Percentiles rank a stretch among this genome's conserved stretches.
phyloP scores from a whole-genome alignment of 2,797 vertebrate genomes.

The Anguilla pacifica region DNA sequence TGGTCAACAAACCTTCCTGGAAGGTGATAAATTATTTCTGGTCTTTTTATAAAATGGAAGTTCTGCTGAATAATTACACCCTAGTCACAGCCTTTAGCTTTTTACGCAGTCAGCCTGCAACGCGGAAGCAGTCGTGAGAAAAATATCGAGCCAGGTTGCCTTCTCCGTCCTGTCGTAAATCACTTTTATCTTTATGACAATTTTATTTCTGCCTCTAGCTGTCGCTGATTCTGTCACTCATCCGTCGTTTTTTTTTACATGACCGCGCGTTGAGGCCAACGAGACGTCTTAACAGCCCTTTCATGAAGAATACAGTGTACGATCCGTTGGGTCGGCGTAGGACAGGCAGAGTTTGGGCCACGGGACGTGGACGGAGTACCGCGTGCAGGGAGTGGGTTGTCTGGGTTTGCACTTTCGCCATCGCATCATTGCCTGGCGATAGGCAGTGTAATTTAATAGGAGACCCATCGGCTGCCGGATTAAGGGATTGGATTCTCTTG shows the following conservation, averaged over 20 bases:
- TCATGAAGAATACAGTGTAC: background rate
- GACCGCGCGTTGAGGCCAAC: background rate
- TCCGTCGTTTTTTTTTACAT: background rate
- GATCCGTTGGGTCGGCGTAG: background rate
- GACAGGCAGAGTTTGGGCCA: background rate
- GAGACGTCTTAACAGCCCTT: background rate
- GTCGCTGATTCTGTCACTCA: background rate
- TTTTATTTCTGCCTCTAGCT: background rate
- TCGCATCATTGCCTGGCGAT: background rate
- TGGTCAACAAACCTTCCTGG: background rate
- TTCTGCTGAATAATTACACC: background rate
- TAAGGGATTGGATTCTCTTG: constrained; percentile 77
- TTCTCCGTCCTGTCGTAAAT: background rate
- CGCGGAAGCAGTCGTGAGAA: background rate
- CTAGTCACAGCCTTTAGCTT: background rate
- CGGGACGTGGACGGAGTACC: background rate
- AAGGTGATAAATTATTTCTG: background rate
- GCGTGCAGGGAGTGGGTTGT: background rate
- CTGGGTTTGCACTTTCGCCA: background rate
- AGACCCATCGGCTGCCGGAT: constrained; percentile 65
- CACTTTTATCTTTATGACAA: background rate
- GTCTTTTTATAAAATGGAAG: background rate
- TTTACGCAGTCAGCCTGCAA: background rate
- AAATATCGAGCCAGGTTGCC: constrained; percentile 7
- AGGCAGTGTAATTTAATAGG: constrained; percentile 66